Evolutionary conservation across 2,888 invertebrate species (phyloP).

Genomic region (Lobophora halterata): DNA sequence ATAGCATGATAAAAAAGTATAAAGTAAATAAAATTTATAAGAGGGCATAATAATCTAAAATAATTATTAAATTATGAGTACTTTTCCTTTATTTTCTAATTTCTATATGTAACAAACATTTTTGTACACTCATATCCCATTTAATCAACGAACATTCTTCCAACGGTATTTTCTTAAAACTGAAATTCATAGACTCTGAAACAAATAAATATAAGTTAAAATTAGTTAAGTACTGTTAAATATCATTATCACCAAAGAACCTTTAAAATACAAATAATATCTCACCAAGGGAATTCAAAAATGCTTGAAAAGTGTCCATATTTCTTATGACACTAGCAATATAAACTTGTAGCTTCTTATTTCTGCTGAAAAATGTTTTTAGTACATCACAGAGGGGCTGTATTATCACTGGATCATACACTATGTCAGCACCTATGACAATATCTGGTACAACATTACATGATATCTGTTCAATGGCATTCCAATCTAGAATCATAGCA

Average conservation of each 20-base stretch:
- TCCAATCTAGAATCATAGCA: slow-evolving; percentile 61
- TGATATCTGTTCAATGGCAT: slow-evolving; percentile 40
- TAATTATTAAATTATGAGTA: no score
- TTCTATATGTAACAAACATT: slow-evolving; percentile 53
- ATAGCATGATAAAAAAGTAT: no score
- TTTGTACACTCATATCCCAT: slow-evolving; percentile 50
- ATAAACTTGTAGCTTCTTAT: slow-evolving; percentile 51
- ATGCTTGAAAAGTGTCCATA: slow-evolving; percentile 80
- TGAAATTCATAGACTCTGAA: slow-evolving; percentile 47
- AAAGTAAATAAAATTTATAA: no score
- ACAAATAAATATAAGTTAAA: slow-evolving; percentile 26
- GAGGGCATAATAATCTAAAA: no score
- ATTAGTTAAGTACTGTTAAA: neutral
- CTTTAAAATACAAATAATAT: slow-evolving; percentile 2
- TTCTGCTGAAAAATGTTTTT: slow-evolving; percentile 46
- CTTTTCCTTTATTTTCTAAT: slow-evolving; percentile 10
- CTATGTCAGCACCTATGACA: slow-evolving; percentile 68
- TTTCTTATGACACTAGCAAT: slow-evolving; percentile 81
- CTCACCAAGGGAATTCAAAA: slow-evolving; percentile 80
- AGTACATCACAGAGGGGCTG: slow-evolving; percentile 55
- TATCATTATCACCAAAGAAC: neutral
- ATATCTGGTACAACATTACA: slow-evolving; percentile 53
- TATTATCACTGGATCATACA: slow-evolving; percentile 67
- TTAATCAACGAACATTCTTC: slow-evolving; percentile 41
- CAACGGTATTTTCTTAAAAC: slow-evolving; percentile 36